These are phyloP conservation scores for Sebastes oblongus DNA, from an alignment of 2,797 vertebrate genomes.

Conservation along the genomic window DNA sequence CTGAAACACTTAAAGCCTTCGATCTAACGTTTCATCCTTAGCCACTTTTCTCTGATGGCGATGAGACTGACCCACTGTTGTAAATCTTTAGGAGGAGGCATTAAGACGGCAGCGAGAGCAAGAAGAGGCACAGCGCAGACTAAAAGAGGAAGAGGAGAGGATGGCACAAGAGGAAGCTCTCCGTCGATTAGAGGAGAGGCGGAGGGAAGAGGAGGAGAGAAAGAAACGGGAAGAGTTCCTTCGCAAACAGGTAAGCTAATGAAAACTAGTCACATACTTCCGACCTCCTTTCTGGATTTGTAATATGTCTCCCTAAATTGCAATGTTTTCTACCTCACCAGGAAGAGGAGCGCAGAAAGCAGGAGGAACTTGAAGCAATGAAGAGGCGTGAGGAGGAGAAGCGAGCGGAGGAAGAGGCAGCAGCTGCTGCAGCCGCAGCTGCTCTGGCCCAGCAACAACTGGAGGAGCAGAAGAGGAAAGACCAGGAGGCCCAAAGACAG, in stretches of 20 bases:
- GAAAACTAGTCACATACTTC: neutral
- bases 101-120: slow-evolving; percentile 90
- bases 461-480: slow-evolving; percentile 86
- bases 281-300: neutral
- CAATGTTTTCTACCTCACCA: slow-evolving; percentile 37
- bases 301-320: neutral
- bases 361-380: slow-evolving; percentile 92
- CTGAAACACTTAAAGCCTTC: neutral
- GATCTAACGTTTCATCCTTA: neutral
- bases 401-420: slow-evolving; percentile 90
- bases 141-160: slow-evolving; percentile 90
- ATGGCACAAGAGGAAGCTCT: slow-evolving; percentile 93
- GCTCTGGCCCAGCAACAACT: slow-evolving; percentile 90
- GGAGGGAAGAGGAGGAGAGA: slow-evolving; percentile 89
- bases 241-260: slow-evolving; percentile 89
- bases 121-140: slow-evolving; percentile 89
- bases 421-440: slow-evolving; percentile 82
- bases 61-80: slow-evolving; percentile 14
- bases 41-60: neutral
- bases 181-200: slow-evolving; percentile 88
- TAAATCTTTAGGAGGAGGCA: slow-evolving; percentile 87
- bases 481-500: slow-evolving; percentile 91
- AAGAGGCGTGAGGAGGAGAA: slow-evolving; percentile 89
- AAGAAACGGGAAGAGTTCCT: slow-evolving; percentile 92
- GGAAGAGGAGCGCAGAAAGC: slow-evolving; percentile 84